A percentile compares a stretch with the other conserved stretches of the same genome.
Conservation (phyloP, 2,888 invertebrate species). For the Melieria picta region DNA sequence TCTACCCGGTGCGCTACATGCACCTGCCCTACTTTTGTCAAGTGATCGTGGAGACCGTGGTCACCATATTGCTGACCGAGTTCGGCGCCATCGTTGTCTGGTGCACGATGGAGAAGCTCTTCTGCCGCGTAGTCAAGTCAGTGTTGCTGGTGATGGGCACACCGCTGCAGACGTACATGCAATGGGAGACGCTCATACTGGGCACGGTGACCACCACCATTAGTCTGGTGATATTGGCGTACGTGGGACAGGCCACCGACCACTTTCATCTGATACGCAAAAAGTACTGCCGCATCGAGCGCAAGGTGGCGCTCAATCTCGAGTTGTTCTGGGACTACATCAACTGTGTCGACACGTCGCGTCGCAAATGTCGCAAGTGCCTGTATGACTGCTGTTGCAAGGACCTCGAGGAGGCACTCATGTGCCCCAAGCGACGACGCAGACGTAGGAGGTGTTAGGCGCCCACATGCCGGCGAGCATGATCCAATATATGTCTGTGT, state of each 20-base stretch:
- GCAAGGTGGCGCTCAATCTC: slow-evolving; percentile 28
- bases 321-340: slow-evolving; percentile 27
- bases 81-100: slow-evolving; percentile 51
- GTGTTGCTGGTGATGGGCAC: slow-evolving; percentile 37
- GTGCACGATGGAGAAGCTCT: slow-evolving; percentile 51
- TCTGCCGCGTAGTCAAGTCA: slow-evolving; percentile 39
- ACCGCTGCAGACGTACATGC: slow-evolving; percentile 28
- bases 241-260: slow-evolving; percentile 44
- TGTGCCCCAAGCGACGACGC: slow-evolving; percentile 12
- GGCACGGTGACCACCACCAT: slow-evolving; percentile 38
- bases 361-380: neutral
- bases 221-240: slow-evolving; percentile 41
- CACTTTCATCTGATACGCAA: slow-evolving; percentile 43
- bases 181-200: slow-evolving; percentile 42
- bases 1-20: slow-evolving; percentile 54
- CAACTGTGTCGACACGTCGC: neutral
- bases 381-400: slow-evolving; percentile 5
- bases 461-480: neutral
- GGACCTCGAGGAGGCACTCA: slow-evolving; percentile 9
- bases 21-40: slow-evolving; percentile 49
- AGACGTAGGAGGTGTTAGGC: slow-evolving; percentile 23
- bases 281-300: slow-evolving; percentile 38
- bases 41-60: slow-evolving; percentile 46
- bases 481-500: neutral
- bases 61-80: slow-evolving; percentile 49